Base-by-base conservation (phyloP, 2,797 vertebrate species). In the Dendrocincla fuliginosa region DNA sequence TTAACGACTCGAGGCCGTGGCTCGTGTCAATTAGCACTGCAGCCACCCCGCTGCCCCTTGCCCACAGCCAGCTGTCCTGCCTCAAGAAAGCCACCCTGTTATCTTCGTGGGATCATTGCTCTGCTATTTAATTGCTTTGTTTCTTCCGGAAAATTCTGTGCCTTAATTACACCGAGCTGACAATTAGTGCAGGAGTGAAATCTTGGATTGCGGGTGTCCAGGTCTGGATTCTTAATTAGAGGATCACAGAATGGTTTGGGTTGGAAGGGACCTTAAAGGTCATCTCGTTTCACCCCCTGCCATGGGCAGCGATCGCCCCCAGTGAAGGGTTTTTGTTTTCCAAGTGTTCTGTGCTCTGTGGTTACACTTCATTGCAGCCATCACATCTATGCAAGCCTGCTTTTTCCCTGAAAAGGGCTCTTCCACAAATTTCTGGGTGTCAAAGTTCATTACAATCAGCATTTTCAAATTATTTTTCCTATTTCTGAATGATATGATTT, bases 61-160 rank as follows among this genome's bases (percentile, higher is more conserved):
- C 46, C 71, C 67, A 23, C 90, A 50, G 46, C 79, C 95, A 88
- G 85, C 69, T 41, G 84, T 56, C 47, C 3, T 6, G 14, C 44
- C 52, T 8, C 49, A 59, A 7, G 2, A 12, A 59, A 39, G 25
- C 50, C 7, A 20, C 16, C 84, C 57, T 35, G 10, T 24, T 78
- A 37, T 44, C 70, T 32, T 10, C 20, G 20, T 16, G 57, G 7
- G 24, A n/a, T 59, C 25, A 10, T 55, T 50, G 39, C 42, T 90
- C 39, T 6, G 44, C 20, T 16, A 67, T 83, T 81, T 56, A 53
- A 47, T 61, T 80, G 83, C 70, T 90, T 91, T 90, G 81, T 47
- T 87, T 90, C 75, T 79, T 84, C 52, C 49, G 18, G 52, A 94
- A 71, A 76, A 68, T 11, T 56, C 56, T 57, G 17, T 47, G 90